These are phyloP conservation scores for Ditylenchus weischeri DNA, from an alignment of 2,888 invertebrate species.

Conservation along the genomic window DNA sequence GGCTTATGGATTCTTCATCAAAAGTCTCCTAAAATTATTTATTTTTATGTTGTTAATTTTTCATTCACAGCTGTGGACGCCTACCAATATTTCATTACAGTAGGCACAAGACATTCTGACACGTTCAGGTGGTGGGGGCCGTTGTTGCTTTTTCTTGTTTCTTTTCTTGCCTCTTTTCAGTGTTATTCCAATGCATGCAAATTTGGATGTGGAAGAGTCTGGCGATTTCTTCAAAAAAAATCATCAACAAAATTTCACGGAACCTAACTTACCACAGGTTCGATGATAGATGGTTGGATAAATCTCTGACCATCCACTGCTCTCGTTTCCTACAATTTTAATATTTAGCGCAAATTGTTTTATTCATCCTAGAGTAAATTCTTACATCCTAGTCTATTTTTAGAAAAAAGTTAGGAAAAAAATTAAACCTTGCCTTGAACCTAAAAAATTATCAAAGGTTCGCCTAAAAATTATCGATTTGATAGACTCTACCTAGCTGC, in stretches of 20 bases:
- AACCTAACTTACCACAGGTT: neutral
- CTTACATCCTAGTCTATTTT: no score
- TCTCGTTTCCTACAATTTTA: constrained; percentile 1
- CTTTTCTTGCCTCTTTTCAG: constrained; percentile 9
- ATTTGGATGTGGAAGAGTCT: neutral
- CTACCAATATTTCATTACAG: constrained; percentile 80
- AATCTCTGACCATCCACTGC: neutral
- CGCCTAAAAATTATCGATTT: no score
- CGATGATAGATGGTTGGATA: constrained; percentile 14
- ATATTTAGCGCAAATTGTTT: neutral
- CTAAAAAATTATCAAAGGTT: no score
- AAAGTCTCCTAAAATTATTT: constrained; percentile 72
- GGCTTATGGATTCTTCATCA: constrained; percentile 80
- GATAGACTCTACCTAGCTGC: no score
- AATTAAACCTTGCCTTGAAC: no score
- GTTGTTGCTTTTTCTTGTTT: constrained; percentile 11
- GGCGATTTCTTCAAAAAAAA: neutral
- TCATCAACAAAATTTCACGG: neutral
- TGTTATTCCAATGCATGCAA: neutral
- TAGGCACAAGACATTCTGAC: constrained; percentile 71
- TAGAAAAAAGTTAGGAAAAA: no score
- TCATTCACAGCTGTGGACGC: constrained; percentile 65
- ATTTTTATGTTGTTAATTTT: no score
- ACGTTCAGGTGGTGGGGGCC: constrained; percentile 28
- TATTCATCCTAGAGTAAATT: no score